Evolutionary conservation across 1,140 invertebrate genomes (phyloP).

Genomic region (Camponotus vicinus): DNA sequence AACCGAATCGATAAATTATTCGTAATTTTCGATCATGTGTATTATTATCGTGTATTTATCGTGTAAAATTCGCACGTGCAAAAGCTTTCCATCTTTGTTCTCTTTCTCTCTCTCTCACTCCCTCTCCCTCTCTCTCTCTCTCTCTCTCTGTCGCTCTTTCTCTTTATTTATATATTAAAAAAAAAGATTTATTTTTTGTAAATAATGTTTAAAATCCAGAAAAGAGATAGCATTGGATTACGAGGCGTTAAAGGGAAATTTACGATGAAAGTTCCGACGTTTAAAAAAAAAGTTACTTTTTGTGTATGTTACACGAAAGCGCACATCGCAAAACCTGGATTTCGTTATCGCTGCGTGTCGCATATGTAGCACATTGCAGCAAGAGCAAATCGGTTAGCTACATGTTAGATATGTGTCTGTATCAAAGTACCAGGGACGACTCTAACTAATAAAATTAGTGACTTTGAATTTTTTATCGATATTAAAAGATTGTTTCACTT

Average conservation of each 20-base stretch:
- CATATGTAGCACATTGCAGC: slow-evolving; percentile 47
- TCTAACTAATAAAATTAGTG: neutral
- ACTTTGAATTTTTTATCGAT: neutral
- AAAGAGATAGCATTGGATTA: slow-evolving; percentile 16
- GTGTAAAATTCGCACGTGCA: neutral
- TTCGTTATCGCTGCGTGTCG: slow-evolving; percentile 53
- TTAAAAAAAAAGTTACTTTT: neutral
- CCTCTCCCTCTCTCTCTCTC: too few species aligned
- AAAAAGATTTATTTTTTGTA: neutral
- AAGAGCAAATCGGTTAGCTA: slow-evolving; percentile 61
- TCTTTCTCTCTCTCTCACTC: too few species aligned
- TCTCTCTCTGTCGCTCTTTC: too few species aligned
- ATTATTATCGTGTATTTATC: neutral
- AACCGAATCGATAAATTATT: neutral
- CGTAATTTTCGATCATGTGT: neutral
- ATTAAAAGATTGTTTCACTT: too few species aligned
- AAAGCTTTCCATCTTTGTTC: neutral
- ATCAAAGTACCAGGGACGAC: slow-evolving; percentile 4
- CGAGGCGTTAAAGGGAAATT: neutral
- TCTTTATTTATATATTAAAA: neutral
- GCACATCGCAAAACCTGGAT: neutral
- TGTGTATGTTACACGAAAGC: neutral
- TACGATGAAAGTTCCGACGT: neutral
- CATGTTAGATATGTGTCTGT: slow-evolving; percentile 20
- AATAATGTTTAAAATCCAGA: slow-evolving; percentile 4